These are phyloP conservation scores for Mycetomoellerius zeteki DNA, from an alignment of 1,140 invertebrate genomes.

Conservation along the genomic window DNA sequence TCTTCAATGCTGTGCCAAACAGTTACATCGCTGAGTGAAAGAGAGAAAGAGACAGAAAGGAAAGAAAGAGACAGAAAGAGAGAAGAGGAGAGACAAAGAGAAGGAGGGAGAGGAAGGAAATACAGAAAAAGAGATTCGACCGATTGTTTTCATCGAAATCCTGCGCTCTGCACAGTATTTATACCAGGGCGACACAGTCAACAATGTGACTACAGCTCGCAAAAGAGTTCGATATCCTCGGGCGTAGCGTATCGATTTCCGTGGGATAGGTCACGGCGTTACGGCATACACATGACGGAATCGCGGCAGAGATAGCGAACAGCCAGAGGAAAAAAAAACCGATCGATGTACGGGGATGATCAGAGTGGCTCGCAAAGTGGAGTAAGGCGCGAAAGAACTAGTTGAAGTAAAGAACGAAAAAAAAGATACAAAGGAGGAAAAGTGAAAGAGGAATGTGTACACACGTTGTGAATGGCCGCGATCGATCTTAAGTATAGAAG, in stretches of 20 bases:
- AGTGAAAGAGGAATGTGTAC: slow-evolving; percentile 21
- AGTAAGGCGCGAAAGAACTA: slow-evolving; percentile 42
- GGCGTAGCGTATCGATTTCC: slow-evolving; percentile 72
- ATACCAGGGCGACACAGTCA: slow-evolving; percentile 39
- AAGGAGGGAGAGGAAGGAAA: background rate
- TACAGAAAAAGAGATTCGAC: slow-evolving; percentile 26
- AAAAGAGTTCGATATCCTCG: slow-evolving; percentile 77
- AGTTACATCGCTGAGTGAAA: too few relatives aligned
- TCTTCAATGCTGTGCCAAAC: too few relatives aligned
- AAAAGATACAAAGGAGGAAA: slow-evolving; percentile 3
- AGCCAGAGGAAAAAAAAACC: background rate
- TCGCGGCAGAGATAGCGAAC: slow-evolving; percentile 42
- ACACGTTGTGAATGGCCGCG: slow-evolving; percentile 47
- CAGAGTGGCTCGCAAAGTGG: slow-evolving; percentile 59
- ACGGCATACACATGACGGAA: slow-evolving; percentile 50
- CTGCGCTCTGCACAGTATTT: slow-evolving; percentile 28
- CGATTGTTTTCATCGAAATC: slow-evolving; percentile 63
- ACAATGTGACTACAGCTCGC: slow-evolving; percentile 64
- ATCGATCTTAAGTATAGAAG: slow-evolving; percentile 60
- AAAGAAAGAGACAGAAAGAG: background rate
- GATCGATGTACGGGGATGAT: slow-evolving; percentile 55
- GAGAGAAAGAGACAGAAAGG: too few relatives aligned
- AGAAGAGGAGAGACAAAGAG: background rate
- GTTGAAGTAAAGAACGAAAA: slow-evolving; percentile 41
- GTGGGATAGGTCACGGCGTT: slow-evolving; percentile 71